Base-by-base conservation (phyloP, 1,140 invertebrate genomes). In the Odontomachus brunneus region DNA sequence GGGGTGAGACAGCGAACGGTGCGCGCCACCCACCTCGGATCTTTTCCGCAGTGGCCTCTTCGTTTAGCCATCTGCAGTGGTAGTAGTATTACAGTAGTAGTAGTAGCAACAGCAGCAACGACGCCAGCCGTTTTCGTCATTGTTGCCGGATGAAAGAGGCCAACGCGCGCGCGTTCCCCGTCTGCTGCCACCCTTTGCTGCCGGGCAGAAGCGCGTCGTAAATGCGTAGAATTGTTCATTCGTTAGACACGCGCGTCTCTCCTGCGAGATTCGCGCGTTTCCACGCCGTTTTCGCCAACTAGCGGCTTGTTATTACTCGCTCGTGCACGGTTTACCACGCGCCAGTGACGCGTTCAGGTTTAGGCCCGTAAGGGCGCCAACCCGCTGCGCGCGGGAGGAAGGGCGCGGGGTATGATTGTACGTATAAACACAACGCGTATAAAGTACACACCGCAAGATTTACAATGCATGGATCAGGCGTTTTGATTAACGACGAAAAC, bases 91-190 rank as follows among this genome's bases (percentile, higher is more conserved):
- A n/a, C n/a, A 33, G 69, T 57, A 81, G 72, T 44, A 11, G 38
- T 7, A 5, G 29, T 44, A 7, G 38, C 5, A 33, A 33, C 29
- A 33, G 29, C 2, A 33, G 29, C 29, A 33, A 5, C 62, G 76
- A 73, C 74, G 53, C 73, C 38, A 44, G 85, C 82, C 33, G 51
- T 81, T 84, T 87, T 83, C 85, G 69, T 84, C 80, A 76, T 72
- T 82, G 65, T 87, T 74, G 71, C 60, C 57, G 76, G 83, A 57
- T 69, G 62, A 87, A 87, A 82, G 60, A 78, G 76, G 67, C 83
- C 72, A 80, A 72, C 87, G 71, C 63, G n/a, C n/a, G n/a, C 29
- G 67, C 82, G 73, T 62, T 72, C 51, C 66, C 53, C 44, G 71
- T 75, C 67, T 57, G 60, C 66, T n/a, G n/a, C n/a, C n/a, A n/a